Conservation (phyloP, 2,113 vertebrate species). For the Synchiropus splendidus region DNA sequence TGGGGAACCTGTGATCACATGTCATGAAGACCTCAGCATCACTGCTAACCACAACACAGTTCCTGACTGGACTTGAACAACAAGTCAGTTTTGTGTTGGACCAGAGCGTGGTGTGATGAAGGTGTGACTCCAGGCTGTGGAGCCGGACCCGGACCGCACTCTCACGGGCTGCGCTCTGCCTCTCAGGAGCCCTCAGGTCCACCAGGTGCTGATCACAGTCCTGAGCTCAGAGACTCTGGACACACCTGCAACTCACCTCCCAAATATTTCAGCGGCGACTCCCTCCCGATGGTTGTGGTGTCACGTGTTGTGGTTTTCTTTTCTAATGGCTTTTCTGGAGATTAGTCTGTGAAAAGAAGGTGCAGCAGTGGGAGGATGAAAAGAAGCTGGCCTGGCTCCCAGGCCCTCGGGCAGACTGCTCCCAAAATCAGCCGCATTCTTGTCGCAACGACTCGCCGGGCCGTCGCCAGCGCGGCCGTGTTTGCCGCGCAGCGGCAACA, state of each 20-base stretch:
- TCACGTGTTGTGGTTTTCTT: conserved; percentile 6
- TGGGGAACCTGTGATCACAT: no score
- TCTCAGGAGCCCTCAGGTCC: no score
- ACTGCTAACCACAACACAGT: no score
- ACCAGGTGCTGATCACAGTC: no score
- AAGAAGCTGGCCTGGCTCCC: conserved; percentile 12
- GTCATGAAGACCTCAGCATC: no score
- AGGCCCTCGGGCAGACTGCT: conserved; percentile 26
- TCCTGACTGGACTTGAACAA: no score
- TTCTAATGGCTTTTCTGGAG: neutral
- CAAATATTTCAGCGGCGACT: conserved; percentile 5
- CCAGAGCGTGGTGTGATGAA: no score
- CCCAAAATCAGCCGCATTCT: conserved; percentile 41
- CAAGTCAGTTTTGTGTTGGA: no score
- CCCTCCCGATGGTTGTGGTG: conserved; percentile 9
- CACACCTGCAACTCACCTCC: conserved; percentile 5
- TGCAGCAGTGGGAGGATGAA: neutral
- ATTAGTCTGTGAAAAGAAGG: conserved; percentile 12
- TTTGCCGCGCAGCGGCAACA: conserved; percentile 18
- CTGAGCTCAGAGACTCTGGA: neutral
- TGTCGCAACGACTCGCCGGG: conserved; percentile 32
- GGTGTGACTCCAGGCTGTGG: no score
- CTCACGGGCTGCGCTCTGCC: no score
- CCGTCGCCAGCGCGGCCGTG: conserved; percentile 10
- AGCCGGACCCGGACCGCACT: no score